Conservation (phyloP, 2,888 invertebrate genomes). For the Toxonevra muliebris region DNA sequence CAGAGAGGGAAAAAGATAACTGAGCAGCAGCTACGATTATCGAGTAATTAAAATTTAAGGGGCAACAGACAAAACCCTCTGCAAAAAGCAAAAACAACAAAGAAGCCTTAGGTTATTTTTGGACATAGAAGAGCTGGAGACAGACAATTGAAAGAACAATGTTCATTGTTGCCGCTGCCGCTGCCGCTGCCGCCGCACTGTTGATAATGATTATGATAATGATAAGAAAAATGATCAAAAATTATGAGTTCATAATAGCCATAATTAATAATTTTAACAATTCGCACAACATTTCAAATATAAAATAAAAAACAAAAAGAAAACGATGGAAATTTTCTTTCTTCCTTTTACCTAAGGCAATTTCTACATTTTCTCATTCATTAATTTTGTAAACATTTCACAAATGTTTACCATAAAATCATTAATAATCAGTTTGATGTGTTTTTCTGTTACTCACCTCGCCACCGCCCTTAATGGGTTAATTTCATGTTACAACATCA, state of each 20-base stretch:
- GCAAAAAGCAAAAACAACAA: slow-evolving; percentile 37
- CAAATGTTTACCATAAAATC: neutral
- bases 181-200: neutral
- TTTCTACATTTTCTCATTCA: neutral
- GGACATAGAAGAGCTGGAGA: slow-evolving; percentile 3
- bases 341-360: neutral
- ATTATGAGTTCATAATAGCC: slow-evolving; percentile 39
- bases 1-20: neutral
- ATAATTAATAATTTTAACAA: slow-evolving; percentile 58
- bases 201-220: neutral
- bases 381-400: neutral
- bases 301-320: slow-evolving; percentile 32
- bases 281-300: slow-evolving; percentile 52
- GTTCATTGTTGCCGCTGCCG: slow-evolving; percentile 4
- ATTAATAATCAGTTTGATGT: slow-evolving; percentile 2
- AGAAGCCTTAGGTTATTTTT: neutral
- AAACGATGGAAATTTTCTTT: neutral
- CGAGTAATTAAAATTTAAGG: slow-evolving; percentile 1
- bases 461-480: slow-evolving; percentile 35
- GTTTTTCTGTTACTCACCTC: too few species aligned
- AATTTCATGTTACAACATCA: slow-evolving; percentile 37
- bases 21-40: neutral
- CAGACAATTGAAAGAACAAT: slow-evolving; percentile 3
- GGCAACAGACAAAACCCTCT: slow-evolving; percentile 31
- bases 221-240: slow-evolving; percentile 23